Conservation (phyloP, 2,888 invertebrate genomes). For the Conops quadrifasciatus region DNA sequence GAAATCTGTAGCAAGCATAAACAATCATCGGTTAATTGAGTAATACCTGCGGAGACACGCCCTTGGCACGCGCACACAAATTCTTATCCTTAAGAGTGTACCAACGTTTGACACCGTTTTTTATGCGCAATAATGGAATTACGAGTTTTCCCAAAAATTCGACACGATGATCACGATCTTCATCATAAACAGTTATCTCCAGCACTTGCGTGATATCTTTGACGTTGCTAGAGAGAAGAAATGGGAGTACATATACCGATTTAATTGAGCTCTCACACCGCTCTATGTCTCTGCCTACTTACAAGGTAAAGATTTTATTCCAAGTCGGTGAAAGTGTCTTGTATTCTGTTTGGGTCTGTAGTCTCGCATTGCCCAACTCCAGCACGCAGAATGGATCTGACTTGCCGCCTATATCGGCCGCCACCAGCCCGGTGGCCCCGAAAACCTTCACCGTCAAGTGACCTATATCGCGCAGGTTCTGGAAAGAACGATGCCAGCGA, state of each 20-base stretch:
- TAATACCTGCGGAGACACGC: constrained; percentile 78
- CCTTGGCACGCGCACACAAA: constrained; percentile 88
- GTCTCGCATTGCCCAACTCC: constrained; percentile 90
- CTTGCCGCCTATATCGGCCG: constrained; percentile 96
- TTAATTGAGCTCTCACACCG: background rate
- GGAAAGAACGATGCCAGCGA: constrained; percentile 73
- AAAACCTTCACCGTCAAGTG: constrained; percentile 94
- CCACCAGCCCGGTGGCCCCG: constrained; percentile 83
- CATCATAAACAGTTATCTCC: constrained; percentile 96
- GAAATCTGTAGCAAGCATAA: no score
- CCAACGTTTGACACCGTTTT: constrained; percentile 93
- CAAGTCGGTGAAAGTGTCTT: constrained; percentile 96
- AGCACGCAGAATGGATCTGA: constrained; percentile 98
- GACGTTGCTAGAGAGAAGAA: constrained; percentile 72
- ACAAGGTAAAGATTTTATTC: constrained; percentile 99
- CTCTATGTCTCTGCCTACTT: constrained; percentile 67
- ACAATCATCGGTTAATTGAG: no score
- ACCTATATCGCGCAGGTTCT: constrained; percentile 86
- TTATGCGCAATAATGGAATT: constrained; percentile 85
- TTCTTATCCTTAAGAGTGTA: constrained; percentile 97
- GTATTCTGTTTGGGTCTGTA: constrained; percentile 99
- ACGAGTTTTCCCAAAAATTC: constrained; percentile 95
- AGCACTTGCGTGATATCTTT: constrained; percentile 95
- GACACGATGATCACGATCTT: constrained; percentile 97
- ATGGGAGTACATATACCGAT: background rate